Conservation (phyloP, 1,140 invertebrate genomes). For the Lerema accius region DNA sequence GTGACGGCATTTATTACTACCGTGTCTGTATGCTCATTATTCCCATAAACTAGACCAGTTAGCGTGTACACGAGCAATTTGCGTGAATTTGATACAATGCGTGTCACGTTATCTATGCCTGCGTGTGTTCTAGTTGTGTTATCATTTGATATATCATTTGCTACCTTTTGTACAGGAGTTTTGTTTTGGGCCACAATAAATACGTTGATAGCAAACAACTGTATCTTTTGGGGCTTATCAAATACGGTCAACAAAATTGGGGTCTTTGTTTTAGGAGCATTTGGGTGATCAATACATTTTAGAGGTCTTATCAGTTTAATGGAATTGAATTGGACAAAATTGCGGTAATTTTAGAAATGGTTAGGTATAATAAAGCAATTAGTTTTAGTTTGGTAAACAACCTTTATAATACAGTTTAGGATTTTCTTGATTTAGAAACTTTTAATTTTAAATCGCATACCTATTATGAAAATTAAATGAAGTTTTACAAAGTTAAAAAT, state of each 20-base stretch:
- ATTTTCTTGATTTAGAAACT: no score
- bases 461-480: no score
- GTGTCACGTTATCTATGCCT: conserved; percentile 19
- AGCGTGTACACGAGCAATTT: background rate
- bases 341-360: background rate
- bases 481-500: no score
- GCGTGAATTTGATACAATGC: conserved; percentile 8
- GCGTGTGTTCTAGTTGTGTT: conserved; percentile 14
- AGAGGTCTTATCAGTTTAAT: background rate
- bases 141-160: conserved; percentile 16
- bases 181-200: conserved; percentile 1
- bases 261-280: background rate
- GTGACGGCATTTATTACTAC: no score
- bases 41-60: no score
- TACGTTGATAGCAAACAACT: conserved; percentile 7
- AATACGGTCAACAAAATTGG: conserved; percentile 5
- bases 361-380: no score
- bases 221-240: conserved; percentile 7
- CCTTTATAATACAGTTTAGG: no score
- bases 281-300: background rate
- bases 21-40: no score
- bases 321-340: background rate
- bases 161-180: conserved; percentile 6
- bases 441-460: no score
- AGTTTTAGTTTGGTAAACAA: no score